A percentile compares a stretch with the other conserved stretches of the same genome.
These are phyloP conservation scores for Bombus balteatus DNA, from an alignment of 1,140 invertebrate genomes.

Conservation along the genomic window DNA sequence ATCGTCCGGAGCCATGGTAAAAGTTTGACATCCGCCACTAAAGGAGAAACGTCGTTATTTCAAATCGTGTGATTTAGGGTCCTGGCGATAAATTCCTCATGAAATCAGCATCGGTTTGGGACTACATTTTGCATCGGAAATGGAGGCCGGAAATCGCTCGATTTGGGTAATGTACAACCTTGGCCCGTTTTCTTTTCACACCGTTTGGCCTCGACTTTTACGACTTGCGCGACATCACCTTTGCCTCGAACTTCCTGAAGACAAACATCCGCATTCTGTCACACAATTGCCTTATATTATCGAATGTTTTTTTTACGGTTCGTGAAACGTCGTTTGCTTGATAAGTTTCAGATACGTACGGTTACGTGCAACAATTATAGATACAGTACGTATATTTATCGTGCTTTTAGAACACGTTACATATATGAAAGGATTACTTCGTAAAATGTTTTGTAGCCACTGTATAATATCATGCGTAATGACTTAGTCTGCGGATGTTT, in stretches of 20 bases:
- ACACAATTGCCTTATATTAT: not conserved
- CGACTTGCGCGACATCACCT: not conserved
- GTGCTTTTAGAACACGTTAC: not conserved
- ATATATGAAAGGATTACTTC: not conserved
- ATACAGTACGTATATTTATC: not conserved
- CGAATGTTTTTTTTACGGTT: not conserved
- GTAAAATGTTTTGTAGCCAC: too few relatives aligned
- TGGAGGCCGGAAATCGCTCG: conserved; percentile 27
- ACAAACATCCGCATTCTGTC: conserved; percentile 31
- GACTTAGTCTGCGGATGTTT: too few relatives aligned
- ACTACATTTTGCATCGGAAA: not conserved
- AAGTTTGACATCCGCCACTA: not conserved
- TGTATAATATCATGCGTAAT: too few relatives aligned
- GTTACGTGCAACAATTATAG: not conserved
- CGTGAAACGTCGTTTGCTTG: too few relatives aligned
- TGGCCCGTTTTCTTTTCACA: conserved; percentile 19
- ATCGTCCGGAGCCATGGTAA: conserved; percentile 11
- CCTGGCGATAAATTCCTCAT: not conserved
- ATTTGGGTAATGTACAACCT: conserved; percentile 19
- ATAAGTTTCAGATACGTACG: not conserved
- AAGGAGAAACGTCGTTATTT: not conserved
- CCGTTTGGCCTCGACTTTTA: not conserved
- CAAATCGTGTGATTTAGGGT: conserved; percentile 9
- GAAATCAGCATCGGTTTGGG: not conserved
- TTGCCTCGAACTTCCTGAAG: conserved; percentile 30